A percentile compares a stretch with the other conserved stretches of the same genome.
Conservation (phyloP, 2,888 invertebrate genomes). For the Crossocerus cetratus region DNA sequence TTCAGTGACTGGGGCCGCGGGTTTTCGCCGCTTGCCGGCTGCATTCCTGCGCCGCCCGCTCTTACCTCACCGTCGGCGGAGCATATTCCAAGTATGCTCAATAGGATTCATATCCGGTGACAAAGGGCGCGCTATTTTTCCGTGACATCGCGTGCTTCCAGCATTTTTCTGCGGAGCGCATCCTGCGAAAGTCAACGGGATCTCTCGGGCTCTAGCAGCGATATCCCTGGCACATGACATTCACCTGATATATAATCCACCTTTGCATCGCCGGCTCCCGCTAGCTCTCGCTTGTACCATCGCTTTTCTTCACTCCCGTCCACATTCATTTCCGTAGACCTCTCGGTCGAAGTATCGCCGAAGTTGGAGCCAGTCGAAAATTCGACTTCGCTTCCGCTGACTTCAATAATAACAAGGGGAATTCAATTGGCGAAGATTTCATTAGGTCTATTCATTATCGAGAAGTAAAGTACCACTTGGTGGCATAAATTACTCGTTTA, state of each 20-base stretch:
- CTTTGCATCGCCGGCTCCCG: not conserved
- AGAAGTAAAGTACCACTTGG: no score
- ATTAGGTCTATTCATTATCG: no score
- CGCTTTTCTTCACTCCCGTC: not conserved
- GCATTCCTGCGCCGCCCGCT: conserved; percentile 55
- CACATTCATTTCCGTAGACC: no score
- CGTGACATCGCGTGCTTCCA: conserved; percentile 43
- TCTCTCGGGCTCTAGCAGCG: conserved; percentile 1
- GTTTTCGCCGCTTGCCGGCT: conserved; percentile 57
- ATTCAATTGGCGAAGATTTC: no score
- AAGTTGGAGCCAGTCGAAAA: no score
- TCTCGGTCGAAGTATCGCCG: no score
- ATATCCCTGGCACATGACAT: conserved; percentile 23
- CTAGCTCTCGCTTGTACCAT: not conserved
- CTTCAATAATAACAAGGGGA: no score
- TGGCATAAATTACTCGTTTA: no score
- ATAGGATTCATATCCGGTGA: conserved; percentile 64
- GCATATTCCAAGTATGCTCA: conserved; percentile 64
- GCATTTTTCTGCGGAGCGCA: conserved; percentile 33
- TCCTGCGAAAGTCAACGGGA: conserved; percentile 18
- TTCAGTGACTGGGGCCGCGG: conserved; percentile 57
- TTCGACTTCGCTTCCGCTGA: no score
- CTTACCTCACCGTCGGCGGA: conserved; percentile 32
- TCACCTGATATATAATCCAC: conserved; percentile 9
- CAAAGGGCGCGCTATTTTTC: conserved; percentile 60